Evolutionary conservation across 2,113 vertebrate species (phyloP), one percentile per base, ranked within the genome.

Genomic region (Scartelaos histophorus): DNA sequence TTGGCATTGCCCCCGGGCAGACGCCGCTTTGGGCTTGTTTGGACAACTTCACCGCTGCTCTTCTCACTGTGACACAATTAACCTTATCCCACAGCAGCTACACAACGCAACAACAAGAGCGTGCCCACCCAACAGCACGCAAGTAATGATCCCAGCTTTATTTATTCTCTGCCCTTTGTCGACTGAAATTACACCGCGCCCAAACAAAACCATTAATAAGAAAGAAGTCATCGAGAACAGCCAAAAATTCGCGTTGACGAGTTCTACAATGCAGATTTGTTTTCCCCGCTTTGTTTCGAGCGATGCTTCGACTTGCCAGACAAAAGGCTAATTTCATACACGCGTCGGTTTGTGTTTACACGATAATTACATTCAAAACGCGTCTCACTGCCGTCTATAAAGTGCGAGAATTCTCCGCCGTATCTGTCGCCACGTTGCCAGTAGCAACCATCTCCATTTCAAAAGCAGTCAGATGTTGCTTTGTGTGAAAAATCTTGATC

Each of bases 361-460:
- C 2, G 45, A 62, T 49, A 69, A 70, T 75, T 35, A 29, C 16
- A 45, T 17, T 29, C 21, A 21, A 25, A 73, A 60, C 58, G 57
- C 70, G 66, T 71, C 29, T 69, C 16, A 67, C 60, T 29, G 15
- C 4, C 13, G 53, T 35, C 65, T 69, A 51, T 53, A 58, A 74
- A 78, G 38, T 46, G 71, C 53, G 74, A 76, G 29, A 24, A 58
- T 76, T 80, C 71, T 74, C 72, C 70, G n/a, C 72, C 56, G 34
- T 70, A 57, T 57, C 46, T 66, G 19, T 66, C 46, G 53, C 68
- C 15, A 62, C 17, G 76, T 72, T 87, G 75, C 82, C 82, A 80
- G 0, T 69, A 74, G 87, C 84, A 82, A 84, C 80, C 82, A 82
- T 90, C 74, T 85, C 67, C 79, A 80, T 88, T 81, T 86, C 71